Evolutionary conservation across 2,113 vertebrate species (phyloP).

Genomic region (Clupea harengus): DNA sequence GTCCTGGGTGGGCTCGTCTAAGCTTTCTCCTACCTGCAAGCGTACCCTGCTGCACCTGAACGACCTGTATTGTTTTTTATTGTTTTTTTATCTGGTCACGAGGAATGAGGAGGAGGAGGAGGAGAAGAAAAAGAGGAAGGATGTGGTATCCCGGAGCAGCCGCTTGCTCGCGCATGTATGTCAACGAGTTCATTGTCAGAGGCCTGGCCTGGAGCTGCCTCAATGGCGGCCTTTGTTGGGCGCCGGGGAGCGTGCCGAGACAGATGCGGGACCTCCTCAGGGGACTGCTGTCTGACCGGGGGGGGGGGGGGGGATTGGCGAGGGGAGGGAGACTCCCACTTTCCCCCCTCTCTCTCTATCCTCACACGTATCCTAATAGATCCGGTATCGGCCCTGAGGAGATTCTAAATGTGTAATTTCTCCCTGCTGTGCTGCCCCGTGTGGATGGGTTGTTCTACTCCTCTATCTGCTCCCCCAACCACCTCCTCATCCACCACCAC

Average conservation of each 20-base stretch:
- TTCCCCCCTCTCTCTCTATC: too few species aligned
- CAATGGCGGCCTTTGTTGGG: constrained; percentile 41
- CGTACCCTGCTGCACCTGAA: neutral
- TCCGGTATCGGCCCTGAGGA: constrained; percentile 47
- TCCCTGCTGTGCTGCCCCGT: neutral
- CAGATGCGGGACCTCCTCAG: constrained; percentile 42
- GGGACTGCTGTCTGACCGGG: constrained; percentile 28
- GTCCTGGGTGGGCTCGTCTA: neutral
- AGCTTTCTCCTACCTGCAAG: neutral
- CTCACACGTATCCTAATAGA: constrained; percentile 16
- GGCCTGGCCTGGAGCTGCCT: constrained; percentile 18
- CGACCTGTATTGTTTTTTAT: neutral
- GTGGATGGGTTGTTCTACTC: neutral
- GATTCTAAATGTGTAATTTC: constrained; percentile 50
- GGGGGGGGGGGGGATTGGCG: too few species aligned
- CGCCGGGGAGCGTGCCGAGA: constrained; percentile 37
- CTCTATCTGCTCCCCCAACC: constrained; percentile 8
- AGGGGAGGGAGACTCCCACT: too few species aligned
- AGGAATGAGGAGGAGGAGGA: neutral
- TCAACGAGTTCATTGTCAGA: constrained; percentile 4
- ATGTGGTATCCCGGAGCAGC: neutral
- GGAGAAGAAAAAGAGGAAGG: neutral
- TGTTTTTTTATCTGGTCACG: neutral
- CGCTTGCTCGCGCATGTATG: constrained; percentile 2
- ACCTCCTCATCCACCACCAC: constrained; percentile 9